A percentile compares a stretch with the other conserved stretches of the same genome.
Evolutionary conservation across 2,113 vertebrate species (phyloP).

Genomic region (Argyrosomus japonicus): DNA sequence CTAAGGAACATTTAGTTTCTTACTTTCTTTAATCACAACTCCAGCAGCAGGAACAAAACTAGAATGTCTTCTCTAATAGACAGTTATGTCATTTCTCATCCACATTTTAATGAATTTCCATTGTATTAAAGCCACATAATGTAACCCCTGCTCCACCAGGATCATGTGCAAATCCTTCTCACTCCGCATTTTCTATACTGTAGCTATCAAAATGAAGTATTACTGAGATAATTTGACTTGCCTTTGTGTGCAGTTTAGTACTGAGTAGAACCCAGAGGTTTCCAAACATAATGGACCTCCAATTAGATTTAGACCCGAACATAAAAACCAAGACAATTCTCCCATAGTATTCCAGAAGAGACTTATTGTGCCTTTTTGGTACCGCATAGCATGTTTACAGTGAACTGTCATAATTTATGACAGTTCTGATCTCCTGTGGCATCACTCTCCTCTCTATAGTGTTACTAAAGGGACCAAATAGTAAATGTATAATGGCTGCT

Average conservation of each 20-base stretch:
- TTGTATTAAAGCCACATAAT: neutral
- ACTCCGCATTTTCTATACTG: neutral
- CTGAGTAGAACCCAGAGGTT: neutral
- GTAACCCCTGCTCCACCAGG: neutral
- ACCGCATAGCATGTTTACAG: neutral
- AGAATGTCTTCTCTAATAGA: neutral
- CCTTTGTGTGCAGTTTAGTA: neutral
- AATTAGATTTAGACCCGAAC: constrained; percentile 29
- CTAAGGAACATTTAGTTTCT: no score
- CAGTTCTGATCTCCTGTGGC: neutral
- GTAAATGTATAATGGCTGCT: neutral
- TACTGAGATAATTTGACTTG: neutral
- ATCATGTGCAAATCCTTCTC: neutral
- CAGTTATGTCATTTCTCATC: neutral
- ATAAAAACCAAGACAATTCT: constrained; percentile 18
- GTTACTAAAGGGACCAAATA: neutral
- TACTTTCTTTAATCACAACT: neutral
- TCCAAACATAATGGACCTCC: neutral
- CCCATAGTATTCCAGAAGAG: neutral
- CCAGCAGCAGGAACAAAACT: neutral
- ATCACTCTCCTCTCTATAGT: neutral
- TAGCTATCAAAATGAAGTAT: constrained; percentile 6
- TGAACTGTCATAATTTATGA: neutral
- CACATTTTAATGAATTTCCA: neutral
- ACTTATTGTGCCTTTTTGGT: neutral